Base-by-base conservation (phyloP, 2,888 invertebrate species). In the Dugesia japonica region DNA sequence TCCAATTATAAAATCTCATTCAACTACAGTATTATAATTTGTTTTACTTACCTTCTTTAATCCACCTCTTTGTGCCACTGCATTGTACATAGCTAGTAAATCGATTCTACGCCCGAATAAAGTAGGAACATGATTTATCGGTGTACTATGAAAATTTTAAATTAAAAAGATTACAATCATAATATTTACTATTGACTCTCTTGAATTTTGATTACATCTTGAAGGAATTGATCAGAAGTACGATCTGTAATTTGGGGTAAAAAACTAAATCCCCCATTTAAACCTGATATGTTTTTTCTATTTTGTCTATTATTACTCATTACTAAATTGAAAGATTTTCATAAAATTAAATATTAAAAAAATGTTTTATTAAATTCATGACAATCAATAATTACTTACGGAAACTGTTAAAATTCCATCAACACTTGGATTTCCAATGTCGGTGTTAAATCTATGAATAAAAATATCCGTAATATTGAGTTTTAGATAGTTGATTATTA, bases 21-120 rank as follows among this genome's bases (percentile, higher is more conserved):
- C 31, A 31, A 31, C 31, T 31, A 31, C 31, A 31, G 4, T 31
- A 31, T 13, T 7, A 31, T 31, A 31, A 13, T 31, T 31, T 31
- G 13, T 31, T 13, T 31, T 13, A 72, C 76, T 74, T 23, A 76
- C 76, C 26, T 38, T 28, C 20, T 38, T 76, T 20, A 76, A 76
- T 26, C 76, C 76, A 26, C 76, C 76, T 1, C 71, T 28, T 74
- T 28, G 27, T 1, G 38, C 74, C 9, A 76, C 76, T 9, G 28
- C 28, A 76, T 76, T 76, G 76, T 76, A 76, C 28, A 76, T 73
- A 20, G 28, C 31, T 26, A 74, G 75, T 26, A 76, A 74, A 74
- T 76, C 28, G 28, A 76, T 27, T 38, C 38, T 20, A 28, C 74
- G 28, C n/a, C 76, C 76, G n/a, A 76, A 76, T 74, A 76, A 28